These are phyloP conservation scores for Huso huso DNA, from an alignment of 2,797 vertebrate genomes.

Conservation along the genomic window DNA sequence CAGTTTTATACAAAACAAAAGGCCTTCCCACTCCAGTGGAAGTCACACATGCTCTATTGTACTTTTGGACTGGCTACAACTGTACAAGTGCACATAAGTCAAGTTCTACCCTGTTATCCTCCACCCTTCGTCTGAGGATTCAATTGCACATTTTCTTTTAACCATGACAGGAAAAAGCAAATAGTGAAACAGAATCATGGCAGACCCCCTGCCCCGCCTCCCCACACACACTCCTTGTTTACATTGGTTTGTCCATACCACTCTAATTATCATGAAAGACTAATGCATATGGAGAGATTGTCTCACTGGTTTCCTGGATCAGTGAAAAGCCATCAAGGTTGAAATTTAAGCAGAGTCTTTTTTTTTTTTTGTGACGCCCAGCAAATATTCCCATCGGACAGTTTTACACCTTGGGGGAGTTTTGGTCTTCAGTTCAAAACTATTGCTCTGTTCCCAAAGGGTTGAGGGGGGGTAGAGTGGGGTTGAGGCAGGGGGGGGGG, in stretches of 20 bases:
- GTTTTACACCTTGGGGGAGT: constrained; percentile 70
- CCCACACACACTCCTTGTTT: constrained; percentile 52
- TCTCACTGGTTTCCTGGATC: constrained; percentile 69
- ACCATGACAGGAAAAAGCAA: constrained; percentile 71
- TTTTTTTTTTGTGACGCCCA: constrained; percentile 54
- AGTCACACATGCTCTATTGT: constrained; percentile 64
- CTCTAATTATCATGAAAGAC: constrained; percentile 66
- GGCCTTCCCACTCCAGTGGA: constrained; percentile 62
- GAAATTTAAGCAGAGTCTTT: constrained; percentile 70
- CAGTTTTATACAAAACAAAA: background rate
- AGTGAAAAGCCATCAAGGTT: constrained; percentile 62
- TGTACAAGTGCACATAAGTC: constrained; percentile 73
- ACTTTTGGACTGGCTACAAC: constrained; percentile 71
- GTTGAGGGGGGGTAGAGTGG: constrained; percentile 47
- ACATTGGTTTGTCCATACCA: constrained; percentile 65
- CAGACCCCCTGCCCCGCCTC: constrained; percentile 19
- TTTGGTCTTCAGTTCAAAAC: constrained; percentile 73
- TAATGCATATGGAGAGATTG: constrained; percentile 61
- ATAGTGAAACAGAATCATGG: constrained; percentile 64
- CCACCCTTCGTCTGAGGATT: constrained; percentile 71
- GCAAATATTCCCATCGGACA: constrained; percentile 68
- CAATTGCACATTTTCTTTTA: constrained; percentile 75
- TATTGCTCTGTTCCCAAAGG: constrained; percentile 72
- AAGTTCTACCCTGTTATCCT: constrained; percentile 80
- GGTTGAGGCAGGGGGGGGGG: background rate